These are phyloP conservation scores for Ctenopoma kingsleyae DNA, from an alignment of 2,797 vertebrate genomes.

Conservation along the genomic window DNA sequence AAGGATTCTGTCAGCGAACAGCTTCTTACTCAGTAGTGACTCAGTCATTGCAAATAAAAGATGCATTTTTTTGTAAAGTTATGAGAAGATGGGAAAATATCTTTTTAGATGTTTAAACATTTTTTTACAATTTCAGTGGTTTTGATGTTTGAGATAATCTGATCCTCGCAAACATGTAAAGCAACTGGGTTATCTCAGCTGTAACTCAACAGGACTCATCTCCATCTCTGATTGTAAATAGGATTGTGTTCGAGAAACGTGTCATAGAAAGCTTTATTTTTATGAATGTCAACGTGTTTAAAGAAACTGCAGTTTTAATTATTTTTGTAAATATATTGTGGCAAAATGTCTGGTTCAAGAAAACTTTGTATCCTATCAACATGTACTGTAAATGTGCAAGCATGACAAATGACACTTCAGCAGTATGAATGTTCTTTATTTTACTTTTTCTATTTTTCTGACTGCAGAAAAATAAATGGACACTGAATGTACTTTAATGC, in stretches of 20 bases:
- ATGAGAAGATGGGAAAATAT: slow-evolving; percentile 5
- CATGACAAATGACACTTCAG: slow-evolving; percentile 83
- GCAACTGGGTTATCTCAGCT: slow-evolving; percentile 43
- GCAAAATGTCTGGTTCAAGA: slow-evolving; percentile 66
- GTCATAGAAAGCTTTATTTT: slow-evolving; percentile 83
- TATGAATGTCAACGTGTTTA: slow-evolving; percentile 72
- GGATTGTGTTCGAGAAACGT: slow-evolving; percentile 55
- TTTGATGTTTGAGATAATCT: slow-evolving; percentile 36
- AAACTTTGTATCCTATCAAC: slow-evolving; percentile 74
- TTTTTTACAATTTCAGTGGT: slow-evolving; percentile 24
- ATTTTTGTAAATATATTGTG: slow-evolving; percentile 73
- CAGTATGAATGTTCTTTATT: slow-evolving; percentile 80
- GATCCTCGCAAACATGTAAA: slow-evolving; percentile 26
- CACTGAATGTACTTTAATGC: slow-evolving; percentile 78
- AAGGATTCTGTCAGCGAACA: slow-evolving; percentile 11
- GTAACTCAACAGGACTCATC: slow-evolving; percentile 74
- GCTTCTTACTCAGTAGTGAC: slow-evolving; percentile 10
- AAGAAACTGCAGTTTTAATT: slow-evolving; percentile 75
- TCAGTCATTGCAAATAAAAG: slow-evolving; percentile 13
- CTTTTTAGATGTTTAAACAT: slow-evolving; percentile 30
- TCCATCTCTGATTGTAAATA: slow-evolving; percentile 76
- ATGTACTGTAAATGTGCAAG: slow-evolving; percentile 82
- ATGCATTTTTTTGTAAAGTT: slow-evolving; percentile 30
- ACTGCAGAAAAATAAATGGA: slow-evolving; percentile 82
- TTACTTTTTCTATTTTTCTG: slow-evolving; percentile 81